phyloP scores from a whole-genome alignment of 2,888 invertebrate genomes.

The Leptinotarsa rubiginosa region DNA sequence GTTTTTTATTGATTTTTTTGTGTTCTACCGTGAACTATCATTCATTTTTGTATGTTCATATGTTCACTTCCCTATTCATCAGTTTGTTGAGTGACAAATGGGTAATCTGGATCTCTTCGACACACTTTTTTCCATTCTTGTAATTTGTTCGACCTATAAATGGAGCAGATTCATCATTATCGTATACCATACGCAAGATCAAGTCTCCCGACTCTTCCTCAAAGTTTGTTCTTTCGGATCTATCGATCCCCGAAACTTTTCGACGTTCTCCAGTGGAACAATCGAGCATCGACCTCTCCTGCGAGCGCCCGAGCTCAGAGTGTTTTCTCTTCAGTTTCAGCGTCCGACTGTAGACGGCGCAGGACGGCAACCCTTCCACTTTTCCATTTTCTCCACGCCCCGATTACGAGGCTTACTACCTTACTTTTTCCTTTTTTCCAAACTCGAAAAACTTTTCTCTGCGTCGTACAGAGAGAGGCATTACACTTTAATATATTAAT shows the following conservation, averaged over 20 bases:
- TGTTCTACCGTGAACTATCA: too few species aligned
- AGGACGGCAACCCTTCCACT: slow-evolving; percentile 58
- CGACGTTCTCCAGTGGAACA: slow-evolving; percentile 24
- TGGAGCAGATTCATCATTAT: too few species aligned
- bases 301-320: slow-evolving; percentile 9
- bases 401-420: slow-evolving; percentile 64
- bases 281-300: slow-evolving; percentile 24
- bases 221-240: slow-evolving; percentile 31
- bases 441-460: slow-evolving; percentile 56
- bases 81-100: too few species aligned
- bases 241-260: slow-evolving; percentile 37
- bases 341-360: slow-evolving; percentile 51
- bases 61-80: too few species aligned
- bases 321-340: slow-evolving; percentile 38
- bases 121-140: neutral
- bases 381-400: slow-evolving; percentile 61
- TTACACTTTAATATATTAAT: slow-evolving; percentile 41
- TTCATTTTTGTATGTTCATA: too few species aligned
- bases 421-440: slow-evolving; percentile 60
- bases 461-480: slow-evolving; percentile 46
- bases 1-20: too few species aligned
- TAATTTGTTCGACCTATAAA: too few species aligned
- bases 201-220: neutral
- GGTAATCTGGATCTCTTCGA: too few species aligned
- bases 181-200: neutral